Evolutionary conservation across 2,797 vertebrate species (phyloP), one percentile per base, ranked within the genome.

Genomic region (Podarcis lilfordi): DNA sequence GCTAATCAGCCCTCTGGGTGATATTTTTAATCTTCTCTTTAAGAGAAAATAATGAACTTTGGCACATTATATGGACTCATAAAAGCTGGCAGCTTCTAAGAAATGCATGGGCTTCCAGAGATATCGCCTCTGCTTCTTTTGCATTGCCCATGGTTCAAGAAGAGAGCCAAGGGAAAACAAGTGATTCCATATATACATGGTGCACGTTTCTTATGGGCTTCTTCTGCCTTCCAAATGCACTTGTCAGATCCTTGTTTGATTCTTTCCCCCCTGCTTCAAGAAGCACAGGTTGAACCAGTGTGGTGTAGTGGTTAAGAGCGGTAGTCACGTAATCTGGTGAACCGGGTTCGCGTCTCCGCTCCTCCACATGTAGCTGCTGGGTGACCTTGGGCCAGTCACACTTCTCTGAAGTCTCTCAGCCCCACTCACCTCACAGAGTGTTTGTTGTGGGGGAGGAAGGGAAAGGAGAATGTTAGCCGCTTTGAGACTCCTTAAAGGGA

Each of bases 31-130:
- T 89, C 80, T 40, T 87, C 86, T 88, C 0, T 0, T 77, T 93
- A 64, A 72, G 17, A 32, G 8, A 72, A 87, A 89, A 69, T 82
- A 23, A 88, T 86, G 79, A 90, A 94, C 92, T 94, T 94, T 91
- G 92, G 35, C 10, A 0, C 3, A 35, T 91, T 91, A 92, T 91
- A 91, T 91, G 40, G 82, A 90, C 32, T 85, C 80, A 84, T 83
- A 86, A 89, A 82, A 68, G 1, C 8, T 25, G 61, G 25, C 23
- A 43, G 74, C 72, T 55, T 82, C 0, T 2, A 69, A 94, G 79
- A 64, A 92, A 80, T 87, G 50, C 2, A 0, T 13, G 43, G 89
- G 21, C 71, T 84, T 91, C 80, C 85, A 29, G 1, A 11, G 80
- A 86, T 3, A 55, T 37, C 0, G 0, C 17, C n/a, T 8, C 32